Percentiles rank a stretch among this genome's conserved stretches.
Conservation (phyloP, 2,888 invertebrate genomes). For the Lasioglossum morio region DNA sequence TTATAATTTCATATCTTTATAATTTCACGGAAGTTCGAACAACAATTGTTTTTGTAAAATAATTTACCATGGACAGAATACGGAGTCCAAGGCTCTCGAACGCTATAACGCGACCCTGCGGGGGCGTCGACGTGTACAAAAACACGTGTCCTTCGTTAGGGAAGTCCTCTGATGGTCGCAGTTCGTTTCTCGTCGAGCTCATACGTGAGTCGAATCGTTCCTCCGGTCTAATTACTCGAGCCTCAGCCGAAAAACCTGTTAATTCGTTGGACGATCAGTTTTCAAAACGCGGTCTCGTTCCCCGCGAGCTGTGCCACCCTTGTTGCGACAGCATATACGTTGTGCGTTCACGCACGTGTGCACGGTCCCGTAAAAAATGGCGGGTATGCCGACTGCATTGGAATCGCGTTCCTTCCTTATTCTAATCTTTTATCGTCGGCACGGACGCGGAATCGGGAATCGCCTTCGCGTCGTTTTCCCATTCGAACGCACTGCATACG, state of each 20-base stretch:
- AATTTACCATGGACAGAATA: background rate
- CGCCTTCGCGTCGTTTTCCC: slow-evolving; percentile 38
- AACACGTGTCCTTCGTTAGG: slow-evolving; percentile 67
- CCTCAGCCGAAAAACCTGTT: slow-evolving; percentile 38
- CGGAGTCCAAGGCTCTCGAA: background rate
- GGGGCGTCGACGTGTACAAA: slow-evolving; percentile 27
- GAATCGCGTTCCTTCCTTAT: slow-evolving; percentile 53
- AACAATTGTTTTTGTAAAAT: background rate
- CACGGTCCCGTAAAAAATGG: slow-evolving; percentile 37
- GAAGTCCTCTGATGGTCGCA: slow-evolving; percentile 44
- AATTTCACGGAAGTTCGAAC: background rate
- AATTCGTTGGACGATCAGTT: slow-evolving; percentile 35
- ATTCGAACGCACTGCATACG: slow-evolving; percentile 28
- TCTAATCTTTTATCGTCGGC: slow-evolving; percentile 51
- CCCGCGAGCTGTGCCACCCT: background rate
- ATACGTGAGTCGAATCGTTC: slow-evolving; percentile 66
- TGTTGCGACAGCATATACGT: background rate
- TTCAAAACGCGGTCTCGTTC: slow-evolving; percentile 14
- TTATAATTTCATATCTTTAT: too few species aligned
- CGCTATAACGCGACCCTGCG: background rate
- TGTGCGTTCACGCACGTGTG: slow-evolving; percentile 7
- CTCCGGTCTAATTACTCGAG: slow-evolving; percentile 45
- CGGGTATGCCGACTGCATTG: slow-evolving; percentile 45
- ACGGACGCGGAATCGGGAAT: slow-evolving; percentile 54
- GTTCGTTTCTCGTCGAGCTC: slow-evolving; percentile 39